Conservation (phyloP, 2,113 vertebrate species). For the Centropus unirufus region DNA sequence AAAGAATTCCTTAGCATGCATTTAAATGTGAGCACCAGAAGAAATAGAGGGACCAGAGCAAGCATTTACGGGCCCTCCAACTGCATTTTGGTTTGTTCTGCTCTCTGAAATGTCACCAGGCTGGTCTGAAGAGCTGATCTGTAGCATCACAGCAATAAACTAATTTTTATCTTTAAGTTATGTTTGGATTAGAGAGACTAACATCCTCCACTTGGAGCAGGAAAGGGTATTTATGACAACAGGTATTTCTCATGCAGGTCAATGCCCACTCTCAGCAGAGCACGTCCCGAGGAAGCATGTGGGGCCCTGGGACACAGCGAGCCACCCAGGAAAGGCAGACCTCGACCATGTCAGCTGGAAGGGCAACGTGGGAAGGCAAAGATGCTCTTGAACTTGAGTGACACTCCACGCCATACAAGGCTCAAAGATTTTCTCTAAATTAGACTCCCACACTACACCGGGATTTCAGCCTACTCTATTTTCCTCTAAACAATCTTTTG, state of each 20-base stretch:
- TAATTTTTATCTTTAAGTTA: background rate
- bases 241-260: background rate
- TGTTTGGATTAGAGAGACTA: background rate
- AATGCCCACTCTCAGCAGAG: background rate
- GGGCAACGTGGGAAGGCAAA: background rate
- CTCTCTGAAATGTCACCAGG: background rate
- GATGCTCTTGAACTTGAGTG: background rate
- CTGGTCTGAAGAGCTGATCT: background rate
- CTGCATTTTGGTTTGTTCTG: background rate
- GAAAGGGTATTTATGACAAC: background rate
- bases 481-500: conserved; percentile 25
- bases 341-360: background rate
- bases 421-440: background rate
- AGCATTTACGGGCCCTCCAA: background rate
- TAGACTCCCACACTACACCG: background rate
- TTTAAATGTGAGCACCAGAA: background rate
- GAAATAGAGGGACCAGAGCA: background rate
- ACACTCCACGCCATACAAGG: background rate
- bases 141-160: background rate
- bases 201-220: background rate
- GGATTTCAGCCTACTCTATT: background rate
- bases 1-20: background rate
- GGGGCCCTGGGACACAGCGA: background rate
- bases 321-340: background rate
- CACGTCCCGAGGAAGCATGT: background rate